Percentiles rank a stretch among this genome's conserved stretches.
These are phyloP conservation scores for Tringa solitaria DNA, from an alignment of 2,113 vertebrate genomes.

Conservation along the genomic window DNA sequence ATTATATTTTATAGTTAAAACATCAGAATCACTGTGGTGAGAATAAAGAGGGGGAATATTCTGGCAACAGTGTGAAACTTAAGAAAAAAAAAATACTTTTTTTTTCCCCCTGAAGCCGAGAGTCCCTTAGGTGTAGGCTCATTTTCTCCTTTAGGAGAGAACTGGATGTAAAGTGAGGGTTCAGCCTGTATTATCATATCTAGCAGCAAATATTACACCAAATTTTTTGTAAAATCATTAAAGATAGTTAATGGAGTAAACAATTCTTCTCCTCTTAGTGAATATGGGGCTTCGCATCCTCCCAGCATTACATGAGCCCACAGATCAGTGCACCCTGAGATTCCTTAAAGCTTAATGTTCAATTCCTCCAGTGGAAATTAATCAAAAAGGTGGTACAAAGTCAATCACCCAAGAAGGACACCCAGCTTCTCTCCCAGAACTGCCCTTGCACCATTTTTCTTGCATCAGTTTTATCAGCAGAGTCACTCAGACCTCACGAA, in stretches of 20 bases:
- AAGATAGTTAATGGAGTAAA: neutral
- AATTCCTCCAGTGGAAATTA: neutral
- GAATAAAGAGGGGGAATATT: neutral
- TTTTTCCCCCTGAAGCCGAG: neutral
- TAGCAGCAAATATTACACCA: neutral
- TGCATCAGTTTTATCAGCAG: neutral
- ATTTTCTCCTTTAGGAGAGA: neutral
- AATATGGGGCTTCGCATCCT: rapidly evolving
- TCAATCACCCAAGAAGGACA: neutral
- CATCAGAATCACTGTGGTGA: neutral
- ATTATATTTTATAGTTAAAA: neutral
- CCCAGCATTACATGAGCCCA: neutral
- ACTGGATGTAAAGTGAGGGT: neutral
- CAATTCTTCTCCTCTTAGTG: neutral
- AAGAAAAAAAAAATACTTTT: neutral
- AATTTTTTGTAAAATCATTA: neutral
- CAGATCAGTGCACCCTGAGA: neutral
- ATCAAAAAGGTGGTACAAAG: neutral
- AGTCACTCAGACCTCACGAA: neutral
- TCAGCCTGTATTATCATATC: neutral
- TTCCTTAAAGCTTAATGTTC: rapidly evolving
- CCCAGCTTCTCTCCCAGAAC: neutral
- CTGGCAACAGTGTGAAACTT: neutral
- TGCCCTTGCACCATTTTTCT: neutral
- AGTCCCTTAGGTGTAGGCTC: neutral